Evolutionary conservation across 1,140 invertebrate genomes (phyloP).

Genomic region (Conus ventricosus): DNA sequence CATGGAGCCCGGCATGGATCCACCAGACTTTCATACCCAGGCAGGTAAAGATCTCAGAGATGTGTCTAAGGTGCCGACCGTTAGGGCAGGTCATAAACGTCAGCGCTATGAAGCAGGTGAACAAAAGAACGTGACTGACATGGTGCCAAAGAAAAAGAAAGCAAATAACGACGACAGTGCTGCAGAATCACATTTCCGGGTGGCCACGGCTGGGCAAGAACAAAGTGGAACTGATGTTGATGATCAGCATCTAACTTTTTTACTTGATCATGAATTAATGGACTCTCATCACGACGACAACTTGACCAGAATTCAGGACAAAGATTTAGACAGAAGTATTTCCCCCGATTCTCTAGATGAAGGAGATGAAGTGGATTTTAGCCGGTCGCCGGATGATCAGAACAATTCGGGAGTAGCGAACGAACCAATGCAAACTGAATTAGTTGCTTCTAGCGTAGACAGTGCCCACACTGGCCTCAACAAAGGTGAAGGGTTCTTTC

Average conservation of each 20-base stretch:
- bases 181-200: neutral
- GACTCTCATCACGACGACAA: neutral
- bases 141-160: conserved; percentile 11
- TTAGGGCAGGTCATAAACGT: neutral
- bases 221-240: neutral
- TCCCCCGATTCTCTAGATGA: conserved; percentile 55
- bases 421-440: neutral
- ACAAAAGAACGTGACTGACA: neutral
- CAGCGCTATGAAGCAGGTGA: neutral
- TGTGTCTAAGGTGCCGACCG: neutral
- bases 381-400: no score
- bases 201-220: no score
- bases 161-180: neutral
- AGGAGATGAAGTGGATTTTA: neutral
- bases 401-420: no score
- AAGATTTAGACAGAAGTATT: conserved; percentile 31
- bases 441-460: neutral
- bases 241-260: neutral
- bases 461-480: neutral
- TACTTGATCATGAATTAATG: neutral
- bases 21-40: neutral
- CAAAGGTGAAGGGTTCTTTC: neutral
- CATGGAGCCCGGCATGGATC: neutral
- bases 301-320: neutral
- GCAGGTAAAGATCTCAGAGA: neutral